Conservation (phyloP, 2,888 invertebrate species). For the Rhingia rostrata region DNA sequence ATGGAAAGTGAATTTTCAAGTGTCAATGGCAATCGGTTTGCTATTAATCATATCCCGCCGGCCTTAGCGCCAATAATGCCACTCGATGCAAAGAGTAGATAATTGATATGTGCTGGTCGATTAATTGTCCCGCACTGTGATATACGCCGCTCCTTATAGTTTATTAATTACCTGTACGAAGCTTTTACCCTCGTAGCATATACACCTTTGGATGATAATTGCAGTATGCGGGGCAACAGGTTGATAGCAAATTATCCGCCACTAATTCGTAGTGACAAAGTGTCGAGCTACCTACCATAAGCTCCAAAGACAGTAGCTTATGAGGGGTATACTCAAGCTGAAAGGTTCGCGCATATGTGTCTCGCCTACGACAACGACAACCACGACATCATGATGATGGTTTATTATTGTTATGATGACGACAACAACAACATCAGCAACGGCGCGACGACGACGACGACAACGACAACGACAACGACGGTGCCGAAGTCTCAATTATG, state of each 20-base stretch:
- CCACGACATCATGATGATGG: background rate
- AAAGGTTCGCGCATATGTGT: conserved; percentile 21
- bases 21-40: conserved; percentile 50
- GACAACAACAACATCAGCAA: conserved; percentile 7
- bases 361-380: conserved; percentile 45
- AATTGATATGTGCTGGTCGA: conserved; percentile 64
- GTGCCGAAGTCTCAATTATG: conserved; percentile 46
- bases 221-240: conserved; percentile 30
- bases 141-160: conserved; percentile 7
- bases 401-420: background rate
- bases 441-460: background rate
- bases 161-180: conserved; percentile 51
- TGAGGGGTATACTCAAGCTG: conserved; percentile 4
- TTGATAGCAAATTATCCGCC: conserved; percentile 51
- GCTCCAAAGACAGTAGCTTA: conserved; percentile 17
- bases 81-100: conserved; percentile 52
- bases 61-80: conserved; percentile 69
- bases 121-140: conserved; percentile 48
- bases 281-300: conserved; percentile 50
- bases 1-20: conserved; percentile 59
- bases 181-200: background rate
- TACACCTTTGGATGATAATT: conserved; percentile 36
- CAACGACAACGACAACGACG: conserved; percentile 17
- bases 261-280: conserved; percentile 63
- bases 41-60: conserved; percentile 62